A percentile compares a stretch with the other conserved stretches of the same genome.
Evolutionary conservation across 2,113 vertebrate genomes (phyloP).

Genomic region (Bubo scandiacus): DNA sequence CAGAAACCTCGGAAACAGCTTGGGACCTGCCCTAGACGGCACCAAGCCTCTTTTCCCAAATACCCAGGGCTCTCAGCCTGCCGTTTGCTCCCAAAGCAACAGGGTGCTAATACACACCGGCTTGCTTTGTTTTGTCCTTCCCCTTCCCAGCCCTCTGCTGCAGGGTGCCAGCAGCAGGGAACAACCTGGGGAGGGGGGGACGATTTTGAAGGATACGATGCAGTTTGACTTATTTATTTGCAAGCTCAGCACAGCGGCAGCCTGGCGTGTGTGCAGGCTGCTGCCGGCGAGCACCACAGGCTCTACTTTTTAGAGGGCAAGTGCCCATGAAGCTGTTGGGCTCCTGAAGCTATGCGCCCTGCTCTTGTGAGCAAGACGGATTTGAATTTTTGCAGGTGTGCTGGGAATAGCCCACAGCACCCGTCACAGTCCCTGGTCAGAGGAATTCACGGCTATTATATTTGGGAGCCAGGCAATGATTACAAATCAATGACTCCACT

Average conservation of each 20-base stretch:
- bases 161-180: neutral
- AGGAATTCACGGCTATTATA: slow-evolving; percentile 10
- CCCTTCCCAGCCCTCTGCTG: neutral
- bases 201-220: neutral
- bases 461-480: slow-evolving; percentile 6
- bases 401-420: neutral
- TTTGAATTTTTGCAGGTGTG: neutral
- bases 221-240: neutral
- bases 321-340: neutral
- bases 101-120: accelerated
- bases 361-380: neutral
- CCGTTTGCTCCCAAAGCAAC: neutral
- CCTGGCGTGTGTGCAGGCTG: neutral
- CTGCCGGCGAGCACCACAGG: neutral
- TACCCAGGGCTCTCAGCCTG: neutral
- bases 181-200: neutral
- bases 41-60: neutral
- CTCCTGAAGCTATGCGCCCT: neutral
- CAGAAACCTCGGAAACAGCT: neutral
- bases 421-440: neutral
- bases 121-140: neutral
- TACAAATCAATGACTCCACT: slow-evolving; percentile 17
- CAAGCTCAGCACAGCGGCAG: neutral
- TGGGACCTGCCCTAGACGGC: neutral
- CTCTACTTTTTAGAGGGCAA: neutral